These are phyloP conservation scores for Phalacrocorax pelagicus DNA, from an alignment of 2,113 vertebrate species.

Conservation along the genomic window DNA sequence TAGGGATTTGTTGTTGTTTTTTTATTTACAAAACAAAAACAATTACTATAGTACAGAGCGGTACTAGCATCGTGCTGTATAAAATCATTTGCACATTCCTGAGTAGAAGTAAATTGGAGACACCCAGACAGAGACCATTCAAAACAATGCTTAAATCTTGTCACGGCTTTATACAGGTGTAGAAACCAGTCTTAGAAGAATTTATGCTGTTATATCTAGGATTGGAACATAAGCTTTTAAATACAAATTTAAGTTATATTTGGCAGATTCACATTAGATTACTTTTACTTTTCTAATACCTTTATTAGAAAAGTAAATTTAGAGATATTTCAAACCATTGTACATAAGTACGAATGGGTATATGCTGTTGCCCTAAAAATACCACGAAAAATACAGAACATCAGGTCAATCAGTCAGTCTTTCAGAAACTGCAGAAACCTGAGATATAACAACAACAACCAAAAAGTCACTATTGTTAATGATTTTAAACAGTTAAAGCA, in stretches of 20 bases:
- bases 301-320: conserved; percentile 65
- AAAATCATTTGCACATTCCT: conserved; percentile 73
- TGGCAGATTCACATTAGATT: conserved; percentile 54
- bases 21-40: conserved; percentile 74
- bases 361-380: conserved; percentile 59
- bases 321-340: conserved; percentile 48
- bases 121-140: conserved; percentile 48
- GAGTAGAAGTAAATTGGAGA: conserved; percentile 63
- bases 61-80: conserved; percentile 71
- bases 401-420: conserved; percentile 10
- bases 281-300: conserved; percentile 52
- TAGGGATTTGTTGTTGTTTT: conserved; percentile 66
- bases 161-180: conserved; percentile 56
- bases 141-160: conserved; percentile 63
- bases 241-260: conserved; percentile 62
- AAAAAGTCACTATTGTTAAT: conserved; percentile 61
- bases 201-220: conserved; percentile 9
- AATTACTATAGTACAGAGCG: conserved; percentile 71
- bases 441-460: conserved; percentile 18
- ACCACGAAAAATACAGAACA: conserved; percentile 31
- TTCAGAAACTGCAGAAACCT: conserved; percentile 45
- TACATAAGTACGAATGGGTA: conserved; percentile 35
- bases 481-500: conserved; percentile 54
- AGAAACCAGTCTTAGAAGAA: conserved; percentile 39
- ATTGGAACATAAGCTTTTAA: conserved; percentile 66